These are phyloP conservation scores for Leucoraja ocellata DNA, from an alignment of 2,797 vertebrate species.

Conservation along the genomic window DNA sequence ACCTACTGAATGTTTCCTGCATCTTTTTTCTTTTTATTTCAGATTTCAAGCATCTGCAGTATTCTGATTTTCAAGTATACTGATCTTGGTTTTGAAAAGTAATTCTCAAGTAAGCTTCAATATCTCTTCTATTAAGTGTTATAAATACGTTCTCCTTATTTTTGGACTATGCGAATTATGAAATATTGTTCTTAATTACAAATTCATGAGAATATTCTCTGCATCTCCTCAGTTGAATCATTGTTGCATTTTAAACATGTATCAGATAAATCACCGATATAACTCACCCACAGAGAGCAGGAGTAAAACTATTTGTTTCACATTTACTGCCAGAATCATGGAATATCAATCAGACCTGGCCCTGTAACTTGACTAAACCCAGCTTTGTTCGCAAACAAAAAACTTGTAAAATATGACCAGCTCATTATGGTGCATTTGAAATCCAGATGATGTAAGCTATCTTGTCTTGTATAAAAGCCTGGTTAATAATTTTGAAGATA, in stretches of 20 bases:
- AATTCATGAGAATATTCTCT: background rate
- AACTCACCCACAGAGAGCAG: background rate
- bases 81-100: too few species aligned
- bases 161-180: background rate
- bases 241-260: background rate
- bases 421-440: background rate
- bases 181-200: background rate
- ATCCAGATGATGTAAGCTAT: slow-evolving; percentile 19
- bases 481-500: background rate
- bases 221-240: too few species aligned
- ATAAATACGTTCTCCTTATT: background rate
- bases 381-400: background rate
- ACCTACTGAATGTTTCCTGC: too few species aligned
- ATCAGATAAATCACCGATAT: background rate
- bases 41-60: too few species aligned
- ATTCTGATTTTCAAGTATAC: too few species aligned
- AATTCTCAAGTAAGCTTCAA: too few species aligned
- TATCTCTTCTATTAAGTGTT: too few species aligned
- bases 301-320: background rate
- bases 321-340: background rate
- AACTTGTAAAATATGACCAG: slow-evolving; percentile 30
- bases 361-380: slow-evolving; percentile 6
- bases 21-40: too few species aligned
- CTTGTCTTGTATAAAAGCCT: background rate
- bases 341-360: slow-evolving; percentile 26